A percentile compares a stretch with the other conserved stretches of the same genome.
Conservation (phyloP, 2,113 vertebrate genomes). For the Notarius lentiginosus region DNA sequence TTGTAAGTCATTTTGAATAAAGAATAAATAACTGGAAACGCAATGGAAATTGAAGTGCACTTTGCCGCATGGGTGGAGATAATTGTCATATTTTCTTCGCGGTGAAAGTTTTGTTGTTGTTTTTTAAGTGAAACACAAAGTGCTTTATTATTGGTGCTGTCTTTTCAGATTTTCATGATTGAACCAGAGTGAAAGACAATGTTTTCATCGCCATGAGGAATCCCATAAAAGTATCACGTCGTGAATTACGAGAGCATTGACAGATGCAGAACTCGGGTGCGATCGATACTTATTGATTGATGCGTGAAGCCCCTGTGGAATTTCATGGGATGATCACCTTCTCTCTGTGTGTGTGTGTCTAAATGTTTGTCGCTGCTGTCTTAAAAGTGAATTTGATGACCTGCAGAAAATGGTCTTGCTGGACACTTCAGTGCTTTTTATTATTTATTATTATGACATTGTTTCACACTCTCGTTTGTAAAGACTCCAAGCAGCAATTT, state of each 20-base stretch:
- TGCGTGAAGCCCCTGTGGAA: conserved; percentile 32
- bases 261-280: conserved; percentile 62
- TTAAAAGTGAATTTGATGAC: conserved; percentile 52
- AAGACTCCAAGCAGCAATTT: background rate
- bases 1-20: background rate
- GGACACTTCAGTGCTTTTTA: conserved; percentile 44
- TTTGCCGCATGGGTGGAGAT: background rate
- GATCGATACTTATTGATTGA: conserved; percentile 64
- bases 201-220: conserved; percentile 38
- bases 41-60: background rate
- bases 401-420: conserved; percentile 42
- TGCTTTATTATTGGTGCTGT: background rate
- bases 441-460: conserved; percentile 27
- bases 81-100: background rate
- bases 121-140: background rate
- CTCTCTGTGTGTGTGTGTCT: conserved; percentile 35
- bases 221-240: conserved; percentile 45
- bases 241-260: conserved; percentile 57
- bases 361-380: conserved; percentile 2
- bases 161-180: background rate
- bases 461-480: conserved; percentile 40
- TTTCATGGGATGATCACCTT: conserved; percentile 57
- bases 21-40: background rate
- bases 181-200: conserved; percentile 12
- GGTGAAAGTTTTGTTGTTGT: background rate